Percentiles rank a stretch among this genome's conserved stretches.
Conservation (phyloP, 2,113 vertebrate species). For the Phaethon lepturus region DNA sequence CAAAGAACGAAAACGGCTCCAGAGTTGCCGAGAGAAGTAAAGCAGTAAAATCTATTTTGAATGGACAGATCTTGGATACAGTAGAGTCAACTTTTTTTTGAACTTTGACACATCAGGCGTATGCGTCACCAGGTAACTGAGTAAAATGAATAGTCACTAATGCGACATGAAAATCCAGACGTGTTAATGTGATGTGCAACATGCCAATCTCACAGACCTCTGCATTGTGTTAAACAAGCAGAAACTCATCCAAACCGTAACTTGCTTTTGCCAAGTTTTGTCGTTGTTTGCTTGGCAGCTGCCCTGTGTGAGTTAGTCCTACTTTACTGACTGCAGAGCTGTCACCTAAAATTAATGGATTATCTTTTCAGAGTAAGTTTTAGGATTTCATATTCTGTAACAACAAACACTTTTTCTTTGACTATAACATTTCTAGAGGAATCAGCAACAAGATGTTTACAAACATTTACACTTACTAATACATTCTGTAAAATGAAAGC, state of each 20-base stretch:
- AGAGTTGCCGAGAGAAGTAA: not conserved
- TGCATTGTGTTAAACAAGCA: not conserved
- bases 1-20: not conserved
- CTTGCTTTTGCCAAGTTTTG: slow-evolving; percentile 13
- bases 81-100: not conserved
- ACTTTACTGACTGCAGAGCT: not conserved
- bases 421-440: not conserved
- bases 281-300: not conserved
- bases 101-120: not conserved
- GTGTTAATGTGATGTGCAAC: not conserved
- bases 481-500: not conserved
- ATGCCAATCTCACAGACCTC: not conserved
- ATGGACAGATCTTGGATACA: not conserved
- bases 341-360: not conserved
- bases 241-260: not conserved
- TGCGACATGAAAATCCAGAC: not conserved
- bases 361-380: not conserved
- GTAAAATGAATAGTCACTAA: not conserved
- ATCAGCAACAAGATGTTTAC: not conserved
- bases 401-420: not conserved
- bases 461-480: not conserved
- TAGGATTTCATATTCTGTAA: not conserved
- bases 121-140: not conserved
- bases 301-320: not conserved
- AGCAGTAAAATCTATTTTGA: not conserved